Conservation (phyloP, 2,113 vertebrate species). For the Nipponia nippon region DNA sequence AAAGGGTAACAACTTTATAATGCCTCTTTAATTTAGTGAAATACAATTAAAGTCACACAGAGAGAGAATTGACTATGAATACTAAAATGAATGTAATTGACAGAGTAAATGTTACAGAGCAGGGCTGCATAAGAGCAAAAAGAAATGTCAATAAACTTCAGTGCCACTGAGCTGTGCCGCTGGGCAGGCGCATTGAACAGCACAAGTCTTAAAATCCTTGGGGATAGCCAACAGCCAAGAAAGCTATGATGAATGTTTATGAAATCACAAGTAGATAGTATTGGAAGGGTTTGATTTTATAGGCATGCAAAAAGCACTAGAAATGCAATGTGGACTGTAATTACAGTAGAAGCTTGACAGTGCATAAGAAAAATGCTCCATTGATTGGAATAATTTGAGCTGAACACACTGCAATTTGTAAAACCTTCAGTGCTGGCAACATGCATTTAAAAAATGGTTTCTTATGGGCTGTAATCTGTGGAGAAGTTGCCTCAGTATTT, state of each 20-base stretch:
- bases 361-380: constrained; percentile 23
- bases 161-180: neutral
- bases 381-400: constrained; percentile 36
- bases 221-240: neutral
- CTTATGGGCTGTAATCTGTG: neutral
- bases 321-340: neutral
- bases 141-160: constrained; percentile 58
- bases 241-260: neutral
- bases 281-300: neutral
- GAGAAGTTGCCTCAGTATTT: neutral
- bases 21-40: constrained; percentile 79
- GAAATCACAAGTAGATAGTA: neutral
- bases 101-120: constrained; percentile 68
- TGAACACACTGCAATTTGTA: neutral
- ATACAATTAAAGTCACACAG: constrained; percentile 77
- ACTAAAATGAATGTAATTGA: constrained; percentile 69
- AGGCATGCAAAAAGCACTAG: neutral
- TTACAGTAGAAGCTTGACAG: neutral
- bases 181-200: neutral
- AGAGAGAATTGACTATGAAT: constrained; percentile 73
- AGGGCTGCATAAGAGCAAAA: constrained; percentile 35
- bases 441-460: neutral
- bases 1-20: constrained; percentile 82
- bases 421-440: neutral
- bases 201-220: neutral